phyloP scores from a whole-genome alignment of 1,140 invertebrate species.

The Drosophila busckii region DNA sequence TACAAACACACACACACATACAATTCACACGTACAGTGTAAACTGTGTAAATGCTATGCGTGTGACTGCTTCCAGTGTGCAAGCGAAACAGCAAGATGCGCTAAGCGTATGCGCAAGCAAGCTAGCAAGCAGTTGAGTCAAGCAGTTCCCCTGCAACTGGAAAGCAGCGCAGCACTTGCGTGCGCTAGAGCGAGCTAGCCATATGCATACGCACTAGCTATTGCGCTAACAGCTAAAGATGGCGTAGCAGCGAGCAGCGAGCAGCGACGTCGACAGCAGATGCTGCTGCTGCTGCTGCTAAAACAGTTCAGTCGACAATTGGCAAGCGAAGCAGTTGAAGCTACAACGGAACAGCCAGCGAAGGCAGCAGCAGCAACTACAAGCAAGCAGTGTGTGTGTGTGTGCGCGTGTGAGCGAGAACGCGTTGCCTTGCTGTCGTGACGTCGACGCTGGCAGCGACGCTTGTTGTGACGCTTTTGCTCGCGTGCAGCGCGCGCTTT shows the following conservation, averaged over 20 bases:
- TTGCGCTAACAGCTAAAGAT: constrained; percentile 56
- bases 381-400: constrained; percentile 3
- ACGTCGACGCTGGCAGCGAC: constrained; percentile 21
- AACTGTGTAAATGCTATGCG: constrained; percentile 52
- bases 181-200: constrained; percentile 4
- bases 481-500: constrained; percentile 63
- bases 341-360: constrained; percentile 7
- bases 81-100: constrained; percentile 4
- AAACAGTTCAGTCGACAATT: constrained; percentile 32
- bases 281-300: constrained; percentile 3
- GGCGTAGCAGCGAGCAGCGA: constrained; percentile 38
- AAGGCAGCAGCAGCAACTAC: background rate
- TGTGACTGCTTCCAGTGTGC: constrained; percentile 48
- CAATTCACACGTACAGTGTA: constrained; percentile 44
- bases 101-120: background rate
- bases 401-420: constrained; percentile 15
- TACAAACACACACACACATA: constrained; percentile 3
- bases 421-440: constrained; percentile 27
- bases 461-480: constrained; percentile 55
- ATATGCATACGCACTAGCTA: background rate
- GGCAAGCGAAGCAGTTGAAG: constrained; percentile 33
- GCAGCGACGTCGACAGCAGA: background rate
- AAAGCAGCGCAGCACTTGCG: constrained; percentile 9
- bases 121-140: background rate
- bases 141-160: constrained; percentile 49